A percentile compares a stretch with the other conserved stretches of the same genome.
Evolutionary conservation across 2,113 vertebrate species (phyloP).

Genomic region (Elgaria multicarinata): DNA sequence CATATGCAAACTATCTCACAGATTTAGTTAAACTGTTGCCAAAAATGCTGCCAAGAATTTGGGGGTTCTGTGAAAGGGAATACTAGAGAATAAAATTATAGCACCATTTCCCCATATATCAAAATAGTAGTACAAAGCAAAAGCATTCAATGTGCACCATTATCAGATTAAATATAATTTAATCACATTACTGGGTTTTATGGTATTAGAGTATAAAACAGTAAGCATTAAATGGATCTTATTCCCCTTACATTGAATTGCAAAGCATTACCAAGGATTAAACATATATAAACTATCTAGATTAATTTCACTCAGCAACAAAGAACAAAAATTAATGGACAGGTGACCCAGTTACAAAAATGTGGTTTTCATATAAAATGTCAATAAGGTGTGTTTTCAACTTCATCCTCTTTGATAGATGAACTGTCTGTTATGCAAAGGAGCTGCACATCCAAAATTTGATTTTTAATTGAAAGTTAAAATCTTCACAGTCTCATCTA

Average conservation of each 20-base stretch:
- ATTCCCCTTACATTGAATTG: conserved; percentile 52
- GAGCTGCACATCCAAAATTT: conserved; percentile 12
- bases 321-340: conserved; percentile 61
- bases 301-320: conserved; percentile 62
- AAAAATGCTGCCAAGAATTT: conserved; percentile 63
- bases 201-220: conserved; percentile 55
- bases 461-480: conserved; percentile 63
- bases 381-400: conserved; percentile 58
- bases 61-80: conserved; percentile 40
- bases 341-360: conserved; percentile 70
- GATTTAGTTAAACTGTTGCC: conserved; percentile 56
- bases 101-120: conserved; percentile 26
- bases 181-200: conserved; percentile 65
- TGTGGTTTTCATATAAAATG: conserved; percentile 40
- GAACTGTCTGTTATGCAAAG: conserved; percentile 48
- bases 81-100: conserved; percentile 48
- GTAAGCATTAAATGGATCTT: conserved; percentile 62
- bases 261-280: conserved; percentile 61
- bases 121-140: conserved; percentile 39
- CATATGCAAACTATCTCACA: conserved; percentile 51
- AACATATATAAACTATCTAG: conserved; percentile 58
- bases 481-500: conserved; percentile 26
- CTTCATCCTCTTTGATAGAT: conserved; percentile 37
- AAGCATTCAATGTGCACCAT: conserved; percentile 40
- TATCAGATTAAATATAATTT: conserved; percentile 67